Evolutionary conservation across 2,113 vertebrate species (phyloP).

Genomic region (Lampris megalopsis): DNA sequence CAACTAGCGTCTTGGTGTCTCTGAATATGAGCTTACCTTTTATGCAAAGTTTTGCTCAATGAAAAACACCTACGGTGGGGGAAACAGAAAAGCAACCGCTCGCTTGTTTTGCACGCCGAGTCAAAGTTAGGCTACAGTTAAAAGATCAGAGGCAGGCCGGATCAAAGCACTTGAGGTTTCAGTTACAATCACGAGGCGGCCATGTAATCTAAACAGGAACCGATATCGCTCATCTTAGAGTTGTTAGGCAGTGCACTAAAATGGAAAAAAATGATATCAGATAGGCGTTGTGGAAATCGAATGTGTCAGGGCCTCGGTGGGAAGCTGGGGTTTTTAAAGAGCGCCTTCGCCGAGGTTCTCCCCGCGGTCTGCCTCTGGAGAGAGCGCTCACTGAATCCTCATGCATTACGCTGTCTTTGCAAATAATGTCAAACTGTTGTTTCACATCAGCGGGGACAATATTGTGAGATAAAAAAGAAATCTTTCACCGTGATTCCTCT

Average conservation of each 20-base stretch:
- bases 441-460: slow-evolving; percentile 66
- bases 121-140: slow-evolving; percentile 53
- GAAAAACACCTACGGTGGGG: slow-evolving; percentile 35
- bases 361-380: slow-evolving; percentile 40
- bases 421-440: slow-evolving; percentile 76
- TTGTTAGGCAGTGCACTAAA: slow-evolving; percentile 35
- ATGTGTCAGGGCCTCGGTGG: slow-evolving; percentile 52
- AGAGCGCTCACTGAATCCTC: slow-evolving; percentile 42
- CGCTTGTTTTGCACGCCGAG: slow-evolving; percentile 44
- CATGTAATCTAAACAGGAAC: slow-evolving; percentile 57
- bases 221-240: slow-evolving; percentile 23
- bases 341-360: slow-evolving; percentile 27
- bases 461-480: slow-evolving; percentile 45
- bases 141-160: slow-evolving; percentile 66
- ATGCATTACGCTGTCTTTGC: slow-evolving; percentile 66
- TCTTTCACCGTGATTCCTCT: slow-evolving; percentile 42
- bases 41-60: slow-evolving; percentile 34
- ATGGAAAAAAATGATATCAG: slow-evolving; percentile 33
- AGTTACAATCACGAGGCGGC: slow-evolving; percentile 49
- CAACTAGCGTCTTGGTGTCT: neutral
- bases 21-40: neutral
- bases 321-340: slow-evolving; percentile 54
- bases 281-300: slow-evolving; percentile 50
- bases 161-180: slow-evolving; percentile 68
- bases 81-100: slow-evolving; percentile 27